Percentiles rank a stretch among this genome's conserved stretches.
phyloP scores from a whole-genome alignment of 2,113 vertebrate species.

The Lampris incognitus region DNA sequence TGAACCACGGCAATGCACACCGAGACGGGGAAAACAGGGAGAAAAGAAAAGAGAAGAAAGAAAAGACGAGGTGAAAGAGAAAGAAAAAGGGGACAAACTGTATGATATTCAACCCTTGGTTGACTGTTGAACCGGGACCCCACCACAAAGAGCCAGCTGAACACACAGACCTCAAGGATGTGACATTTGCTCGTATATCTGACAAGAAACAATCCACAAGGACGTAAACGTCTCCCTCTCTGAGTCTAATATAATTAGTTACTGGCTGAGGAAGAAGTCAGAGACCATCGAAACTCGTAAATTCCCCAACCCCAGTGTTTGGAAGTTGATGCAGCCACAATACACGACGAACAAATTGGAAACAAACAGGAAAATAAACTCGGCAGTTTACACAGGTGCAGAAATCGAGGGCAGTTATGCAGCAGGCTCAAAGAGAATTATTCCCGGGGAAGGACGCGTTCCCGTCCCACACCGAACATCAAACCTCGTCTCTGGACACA shows the following conservation, averaged over 20 bases:
- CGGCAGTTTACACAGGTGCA: conserved; percentile 53
- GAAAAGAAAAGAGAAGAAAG: neutral
- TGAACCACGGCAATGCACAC: conserved; percentile 72
- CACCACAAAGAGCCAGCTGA: conserved; percentile 67
- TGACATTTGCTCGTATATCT: conserved; percentile 51
- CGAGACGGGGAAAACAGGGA: conserved; percentile 33
- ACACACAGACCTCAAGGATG: conserved; percentile 59
- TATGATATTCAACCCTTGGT: conserved; percentile 46
- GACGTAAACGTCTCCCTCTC: conserved; percentile 31
- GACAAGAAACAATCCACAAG: conserved; percentile 36
- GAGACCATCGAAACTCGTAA: conserved; percentile 4
- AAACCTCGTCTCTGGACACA: conserved; percentile 6
- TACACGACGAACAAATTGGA: conserved; percentile 45
- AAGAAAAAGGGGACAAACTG: neutral
- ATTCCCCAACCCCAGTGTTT: neutral
- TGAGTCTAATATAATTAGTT: conserved; percentile 11
- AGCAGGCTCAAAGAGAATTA: neutral
- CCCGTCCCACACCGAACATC: conserved; percentile 9
- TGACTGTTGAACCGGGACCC: conserved; percentile 59
- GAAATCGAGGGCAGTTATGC: conserved; percentile 37
- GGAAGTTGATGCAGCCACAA: conserved; percentile 42
- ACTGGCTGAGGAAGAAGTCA: neutral
- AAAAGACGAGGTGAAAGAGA: neutral
- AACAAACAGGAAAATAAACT: conserved; percentile 18
- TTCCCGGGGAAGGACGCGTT: conserved; percentile 18